Conservation (phyloP, 2,888 invertebrate genomes). For the Eupithecia subumbrata region DNA sequence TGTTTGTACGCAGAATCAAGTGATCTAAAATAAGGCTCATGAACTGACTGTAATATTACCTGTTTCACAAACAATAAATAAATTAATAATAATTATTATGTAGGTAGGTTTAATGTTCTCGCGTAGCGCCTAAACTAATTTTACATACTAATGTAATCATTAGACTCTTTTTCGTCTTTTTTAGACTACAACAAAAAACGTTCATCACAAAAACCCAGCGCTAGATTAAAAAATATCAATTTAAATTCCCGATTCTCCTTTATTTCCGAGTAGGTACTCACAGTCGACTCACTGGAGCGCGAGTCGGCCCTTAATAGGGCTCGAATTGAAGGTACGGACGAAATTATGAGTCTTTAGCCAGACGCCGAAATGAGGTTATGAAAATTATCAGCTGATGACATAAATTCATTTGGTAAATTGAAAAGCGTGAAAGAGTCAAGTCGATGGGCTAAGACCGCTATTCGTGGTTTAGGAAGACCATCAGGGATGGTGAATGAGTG, state of each 20-base stretch:
- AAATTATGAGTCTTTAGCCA: constrained; percentile 8
- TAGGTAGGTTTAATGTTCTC: no score
- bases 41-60: no score
- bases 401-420: constrained; percentile 4
- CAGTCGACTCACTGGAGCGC: constrained; percentile 1
- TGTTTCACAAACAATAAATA: no score
- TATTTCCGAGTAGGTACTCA: not conserved
- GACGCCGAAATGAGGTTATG: constrained; percentile 1
- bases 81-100: no score
- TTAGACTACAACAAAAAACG: not conserved
- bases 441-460: no score
- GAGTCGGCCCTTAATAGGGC: constrained; percentile 6
- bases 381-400: constrained; percentile 3
- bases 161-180: no score
- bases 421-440: not conserved
- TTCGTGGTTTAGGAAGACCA: no score
- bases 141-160: no score
- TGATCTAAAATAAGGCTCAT: no score
- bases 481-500: no score
- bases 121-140: no score
- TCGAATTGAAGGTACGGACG: constrained; percentile 1
- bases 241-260: constrained; percentile 7
- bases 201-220: not conserved
- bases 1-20: no score
- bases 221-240: constrained; percentile 13